These are phyloP conservation scores for Microtus agrestis DNA, from an alignment of 2,797 vertebrate genomes.

Conservation along the genomic window DNA sequence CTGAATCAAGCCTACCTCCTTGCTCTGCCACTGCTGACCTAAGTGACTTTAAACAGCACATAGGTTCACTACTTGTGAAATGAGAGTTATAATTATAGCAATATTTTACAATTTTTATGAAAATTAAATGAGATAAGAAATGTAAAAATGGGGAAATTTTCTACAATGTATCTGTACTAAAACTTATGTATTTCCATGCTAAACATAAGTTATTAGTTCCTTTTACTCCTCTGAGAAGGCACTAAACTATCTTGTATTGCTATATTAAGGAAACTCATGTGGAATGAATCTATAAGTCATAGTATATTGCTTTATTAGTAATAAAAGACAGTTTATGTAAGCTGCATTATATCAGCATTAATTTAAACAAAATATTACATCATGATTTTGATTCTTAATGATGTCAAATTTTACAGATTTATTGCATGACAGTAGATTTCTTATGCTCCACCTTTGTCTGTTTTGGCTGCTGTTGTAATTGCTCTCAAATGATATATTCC, in stretches of 20 bases:
- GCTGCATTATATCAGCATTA: background rate
- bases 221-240: background rate
- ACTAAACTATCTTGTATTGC: background rate
- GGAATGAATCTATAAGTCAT: background rate
- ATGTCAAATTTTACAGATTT: constrained; percentile 44
- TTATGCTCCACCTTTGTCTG: constrained; percentile 73
- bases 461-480: constrained; percentile 82
- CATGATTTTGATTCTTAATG: constrained; percentile 66
- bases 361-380: constrained; percentile 40
- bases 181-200: background rate
- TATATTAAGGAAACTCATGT: background rate
- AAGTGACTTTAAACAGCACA: background rate
- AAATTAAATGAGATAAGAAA: constrained; percentile 25
- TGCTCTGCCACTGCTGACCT: background rate
- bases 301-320: background rate
- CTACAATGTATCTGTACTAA: background rate
- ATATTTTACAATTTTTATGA: background rate
- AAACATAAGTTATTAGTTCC: background rate
- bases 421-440: constrained; percentile 74
- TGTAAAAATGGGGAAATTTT: background rate
- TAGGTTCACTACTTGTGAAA: background rate
- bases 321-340: background rate
- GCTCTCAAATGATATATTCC: constrained; percentile 71
- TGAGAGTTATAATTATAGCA: constrained; percentile 9
- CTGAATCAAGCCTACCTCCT: background rate